Base-by-base conservation (phyloP, 2,888 invertebrate species). In the Hemithea aestivaria region DNA sequence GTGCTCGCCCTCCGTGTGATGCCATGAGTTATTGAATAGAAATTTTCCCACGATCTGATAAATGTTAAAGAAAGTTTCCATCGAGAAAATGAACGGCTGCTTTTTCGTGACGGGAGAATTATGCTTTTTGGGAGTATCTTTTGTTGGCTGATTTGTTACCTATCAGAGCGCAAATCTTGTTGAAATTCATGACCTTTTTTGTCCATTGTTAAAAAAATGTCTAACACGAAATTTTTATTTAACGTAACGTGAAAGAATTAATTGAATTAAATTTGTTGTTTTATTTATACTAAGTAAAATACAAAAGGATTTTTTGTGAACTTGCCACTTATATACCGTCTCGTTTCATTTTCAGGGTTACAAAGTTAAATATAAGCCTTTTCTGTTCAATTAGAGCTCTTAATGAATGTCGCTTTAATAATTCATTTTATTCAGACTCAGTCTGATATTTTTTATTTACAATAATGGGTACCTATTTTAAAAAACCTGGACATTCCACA, bases 11-110 rank as follows among this genome's bases (percentile, higher is more conserved):
- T 56, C 52, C 41, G 56, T 60, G 59, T 60, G 59, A 56, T 51
- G 58, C 56, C 61, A 61, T 67, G 66, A 70, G 64, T 72, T 72
- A 76, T 72, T 72, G 65, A 73, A 72, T 67, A 62, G 66, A 65
- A 70, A 70, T 66, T 66, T 62, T 60, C 61, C 62, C 51, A 62
- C 66, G 53, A 73, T 66, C 64, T 50, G 58, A 62, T 63, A 61
- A 55, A 46, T 40, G 46, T 39, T 36, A 43, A 52, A 40, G 43
- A 41, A 51, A 48, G 36, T 53, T 53, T 44, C 40, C 39, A 40
- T 42, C 42, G 43, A 47, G 35, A 49, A 48, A 44, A 46, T 37
- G 35, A 38, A 40, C 44, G 27, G 21, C 26, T 34, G 32, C 35
- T 49, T 35, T 37, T 35, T 36, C 34, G 32, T 46, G 40, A 22